Evolutionary conservation across 1,140 invertebrate species (phyloP), one percentile per base, ranked within the genome.

Genomic region (Idris sp.): DNA sequence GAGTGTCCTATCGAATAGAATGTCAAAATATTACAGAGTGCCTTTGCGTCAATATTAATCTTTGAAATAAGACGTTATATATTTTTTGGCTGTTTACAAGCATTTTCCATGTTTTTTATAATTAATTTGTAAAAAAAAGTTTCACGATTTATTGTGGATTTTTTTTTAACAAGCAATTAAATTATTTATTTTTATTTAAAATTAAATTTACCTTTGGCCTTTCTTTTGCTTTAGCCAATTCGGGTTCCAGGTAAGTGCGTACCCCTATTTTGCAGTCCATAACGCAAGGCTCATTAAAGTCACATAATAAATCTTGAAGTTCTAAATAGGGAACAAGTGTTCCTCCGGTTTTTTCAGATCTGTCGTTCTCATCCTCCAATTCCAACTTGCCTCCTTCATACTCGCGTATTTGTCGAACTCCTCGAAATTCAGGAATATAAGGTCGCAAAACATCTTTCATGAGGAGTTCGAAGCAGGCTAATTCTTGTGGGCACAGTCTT

Each of bases 181-280:
- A 4, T 22, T 22, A 4, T 22, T 22, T 22, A 22, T 6, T 22
- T 22, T 22, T 22, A 22, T 22, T 22, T 22, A 22, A 22, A 22
- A 22, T 2, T 22, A 22, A 22, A 22, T 4, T 22, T 68, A 98
- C 87, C 86, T 97, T 97, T 7, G 96, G 96, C 84, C 97, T 97
- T 84, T 97, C 95, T 86, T 96, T 95, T 1, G 96, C 96, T 88
- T 97, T 98, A 0, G 94, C 93, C 11, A 98, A 86, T 86, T 99
- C 97, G 73, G 97, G 96, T 87, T 98, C 97, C 41, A 98, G 88
- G 85, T 98, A 99, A 0, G 97, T 98, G 68, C 97, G 89, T 1
- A 97, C 94, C 16, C 97, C 97, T 73, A 99, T 93, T 87, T 99
- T 99, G 85, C 97, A 97, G 85, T 99, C 97, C 96, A 98, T 98